phyloP scores from a whole-genome alignment of 2,113 vertebrate species.

The Odobenus rosmarus region DNA sequence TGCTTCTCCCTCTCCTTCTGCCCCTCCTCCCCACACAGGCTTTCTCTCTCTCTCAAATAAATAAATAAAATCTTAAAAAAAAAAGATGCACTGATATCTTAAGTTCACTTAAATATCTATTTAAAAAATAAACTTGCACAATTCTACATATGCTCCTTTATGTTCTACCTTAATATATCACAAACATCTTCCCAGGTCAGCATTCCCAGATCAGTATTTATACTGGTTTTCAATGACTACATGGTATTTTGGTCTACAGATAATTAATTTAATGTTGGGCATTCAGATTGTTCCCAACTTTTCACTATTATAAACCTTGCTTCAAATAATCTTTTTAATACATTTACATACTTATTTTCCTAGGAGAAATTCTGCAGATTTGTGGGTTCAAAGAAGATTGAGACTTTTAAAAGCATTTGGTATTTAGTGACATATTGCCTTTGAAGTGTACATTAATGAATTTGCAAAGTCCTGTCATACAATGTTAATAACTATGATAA shows the following conservation, averaged over 20 bases:
- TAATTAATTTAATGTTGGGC: not conserved
- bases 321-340: conserved; percentile 26
- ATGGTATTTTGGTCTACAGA: not conserved
- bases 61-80: too few species aligned
- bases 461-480: not conserved
- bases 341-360: not conserved
- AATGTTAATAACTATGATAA: not conserved
- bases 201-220: not conserved
- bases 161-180: not conserved
- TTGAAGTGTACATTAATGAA: not conserved
- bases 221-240: not conserved
- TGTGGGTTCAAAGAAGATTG: not conserved
- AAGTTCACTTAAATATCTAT: not conserved
- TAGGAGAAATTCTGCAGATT: not conserved
- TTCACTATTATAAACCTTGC: not conserved
- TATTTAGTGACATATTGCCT: not conserved
- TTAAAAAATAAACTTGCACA: not conserved
- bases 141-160: not conserved
- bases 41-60: not conserved
- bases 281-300: conserved; percentile 2
- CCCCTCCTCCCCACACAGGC: not conserved
- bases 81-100: not conserved
- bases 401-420: not conserved
- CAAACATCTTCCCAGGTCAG: not conserved
- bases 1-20: too few species aligned